These are phyloP conservation scores for Glossophaga mutica DNA, from an alignment of 2,797 vertebrate species.

Conservation along the genomic window DNA sequence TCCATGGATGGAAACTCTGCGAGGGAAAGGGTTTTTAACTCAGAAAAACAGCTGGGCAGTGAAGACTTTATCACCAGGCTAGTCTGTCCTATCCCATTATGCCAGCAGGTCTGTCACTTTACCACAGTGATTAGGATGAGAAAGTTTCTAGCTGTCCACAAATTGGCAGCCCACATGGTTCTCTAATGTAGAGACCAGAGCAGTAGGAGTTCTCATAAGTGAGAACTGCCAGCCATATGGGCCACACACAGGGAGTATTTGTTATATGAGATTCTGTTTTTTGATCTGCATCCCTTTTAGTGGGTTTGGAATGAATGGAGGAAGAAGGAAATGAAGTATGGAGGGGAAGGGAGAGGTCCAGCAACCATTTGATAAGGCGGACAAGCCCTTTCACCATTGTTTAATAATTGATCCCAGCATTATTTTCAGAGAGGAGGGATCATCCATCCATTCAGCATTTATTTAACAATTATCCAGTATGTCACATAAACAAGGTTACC, in stretches of 20 bases:
- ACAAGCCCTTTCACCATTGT: not conserved
- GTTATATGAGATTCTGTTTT: not conserved
- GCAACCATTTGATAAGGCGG: not conserved
- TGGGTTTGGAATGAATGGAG: not conserved
- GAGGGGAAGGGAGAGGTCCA: not conserved
- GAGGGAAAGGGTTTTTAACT: not conserved
- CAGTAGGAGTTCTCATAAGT: not conserved
- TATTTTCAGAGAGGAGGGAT: not conserved
- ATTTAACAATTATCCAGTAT: not conserved
- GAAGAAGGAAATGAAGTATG: not conserved
- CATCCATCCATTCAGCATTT: not conserved
- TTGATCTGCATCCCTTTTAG: not conserved
- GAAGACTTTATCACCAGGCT: not conserved
- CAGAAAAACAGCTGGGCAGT: not conserved
- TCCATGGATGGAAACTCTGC: constrained; percentile 4
- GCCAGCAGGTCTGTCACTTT: not conserved
- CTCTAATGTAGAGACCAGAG: not conserved
- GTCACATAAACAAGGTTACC: not conserved
- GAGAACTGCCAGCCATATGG: not conserved
- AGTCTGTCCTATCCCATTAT: not conserved
- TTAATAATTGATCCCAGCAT: not conserved
- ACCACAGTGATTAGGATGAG: not conserved
- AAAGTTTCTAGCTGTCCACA: not conserved
- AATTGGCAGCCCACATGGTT: not conserved
- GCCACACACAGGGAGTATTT: not conserved